These are phyloP conservation scores for Drosophila suboccidentalis DNA, from an alignment of 2,888 invertebrate genomes.

Conservation along the genomic window DNA sequence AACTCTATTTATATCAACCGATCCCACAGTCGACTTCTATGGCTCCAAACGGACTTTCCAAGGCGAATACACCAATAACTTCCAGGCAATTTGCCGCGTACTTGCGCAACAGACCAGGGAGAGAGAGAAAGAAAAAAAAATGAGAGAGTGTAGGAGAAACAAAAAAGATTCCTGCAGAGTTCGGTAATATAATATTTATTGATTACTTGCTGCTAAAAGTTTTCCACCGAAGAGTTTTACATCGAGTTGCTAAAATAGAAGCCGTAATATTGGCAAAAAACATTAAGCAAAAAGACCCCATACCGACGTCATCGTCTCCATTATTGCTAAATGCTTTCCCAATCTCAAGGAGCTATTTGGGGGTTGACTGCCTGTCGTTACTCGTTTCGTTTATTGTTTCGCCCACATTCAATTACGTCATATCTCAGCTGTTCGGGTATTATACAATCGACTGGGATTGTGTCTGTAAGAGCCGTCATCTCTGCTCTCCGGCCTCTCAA, in stretches of 20 bases:
- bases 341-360: not conserved
- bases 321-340: not conserved
- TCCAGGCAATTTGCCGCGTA: slow-evolving; percentile 43
- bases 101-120: slow-evolving; percentile 44
- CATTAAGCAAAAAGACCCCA: slow-evolving; percentile 41
- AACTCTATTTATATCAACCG: not conserved
- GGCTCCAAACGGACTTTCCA: slow-evolving; percentile 24
- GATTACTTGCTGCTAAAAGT: slow-evolving; percentile 62
- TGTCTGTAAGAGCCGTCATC: slow-evolving; percentile 21
- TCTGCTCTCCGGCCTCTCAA: slow-evolving; percentile 12
- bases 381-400: slow-evolving; percentile 42
- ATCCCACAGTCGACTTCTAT: slow-evolving; percentile 10
- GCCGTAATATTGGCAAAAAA: slow-evolving; percentile 47
- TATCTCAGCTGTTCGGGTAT: slow-evolving; percentile 84
- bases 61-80: slow-evolving; percentile 39
- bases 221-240: slow-evolving; percentile 50
- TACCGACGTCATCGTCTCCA: slow-evolving; percentile 18
- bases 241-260: slow-evolving; percentile 37
- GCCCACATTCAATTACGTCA: slow-evolving; percentile 84
- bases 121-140: not conserved
- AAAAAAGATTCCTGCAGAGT: slow-evolving; percentile 37
- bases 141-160: not conserved
- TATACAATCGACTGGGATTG: slow-evolving; percentile 65
- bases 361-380: slow-evolving; percentile 31
- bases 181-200: slow-evolving; percentile 72